phyloP scores from a whole-genome alignment of 2,113 vertebrate genomes.

The Caranx ignobilis region DNA sequence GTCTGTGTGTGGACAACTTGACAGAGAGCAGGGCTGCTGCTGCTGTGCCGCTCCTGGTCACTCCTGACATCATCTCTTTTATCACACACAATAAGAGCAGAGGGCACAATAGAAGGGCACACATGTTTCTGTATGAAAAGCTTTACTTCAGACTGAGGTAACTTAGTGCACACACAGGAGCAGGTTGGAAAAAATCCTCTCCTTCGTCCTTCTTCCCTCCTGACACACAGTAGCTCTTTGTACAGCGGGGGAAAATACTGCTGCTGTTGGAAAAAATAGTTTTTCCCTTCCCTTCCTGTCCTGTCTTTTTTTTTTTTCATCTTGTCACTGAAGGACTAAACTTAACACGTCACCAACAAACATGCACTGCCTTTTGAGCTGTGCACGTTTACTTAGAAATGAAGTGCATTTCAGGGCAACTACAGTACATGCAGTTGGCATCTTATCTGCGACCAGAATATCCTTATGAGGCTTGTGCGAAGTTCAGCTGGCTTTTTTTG shows the following conservation, averaged over 20 bases:
- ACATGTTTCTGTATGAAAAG: slow-evolving; percentile 12
- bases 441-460: neutral
- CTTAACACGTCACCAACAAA: slow-evolving; percentile 31
- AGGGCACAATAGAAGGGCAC: slow-evolving; percentile 1
- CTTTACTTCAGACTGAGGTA: neutral
- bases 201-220: slow-evolving; percentile 52
- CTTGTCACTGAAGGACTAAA: slow-evolving; percentile 27
- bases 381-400: neutral
- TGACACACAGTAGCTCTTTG: slow-evolving; percentile 74
- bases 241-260: slow-evolving; percentile 64
- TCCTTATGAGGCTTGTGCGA: neutral
- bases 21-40: slow-evolving; percentile 29
- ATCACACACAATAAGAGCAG: slow-evolving; percentile 32
- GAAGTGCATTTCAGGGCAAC: neutral
- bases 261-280: slow-evolving; percentile 26
- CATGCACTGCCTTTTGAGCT: neutral
- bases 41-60: neutral
- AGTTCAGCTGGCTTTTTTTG: neutral
- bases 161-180: slow-evolving; percentile 18
- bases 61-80: slow-evolving; percentile 35
- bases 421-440: neutral
- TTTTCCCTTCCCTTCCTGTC: slow-evolving; percentile 34
- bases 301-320: slow-evolving; percentile 5
- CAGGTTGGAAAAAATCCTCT: slow-evolving; percentile 67
- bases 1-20: neutral